Base-by-base conservation (phyloP, 2,888 invertebrate genomes). In the Serrognathus titanus region DNA sequence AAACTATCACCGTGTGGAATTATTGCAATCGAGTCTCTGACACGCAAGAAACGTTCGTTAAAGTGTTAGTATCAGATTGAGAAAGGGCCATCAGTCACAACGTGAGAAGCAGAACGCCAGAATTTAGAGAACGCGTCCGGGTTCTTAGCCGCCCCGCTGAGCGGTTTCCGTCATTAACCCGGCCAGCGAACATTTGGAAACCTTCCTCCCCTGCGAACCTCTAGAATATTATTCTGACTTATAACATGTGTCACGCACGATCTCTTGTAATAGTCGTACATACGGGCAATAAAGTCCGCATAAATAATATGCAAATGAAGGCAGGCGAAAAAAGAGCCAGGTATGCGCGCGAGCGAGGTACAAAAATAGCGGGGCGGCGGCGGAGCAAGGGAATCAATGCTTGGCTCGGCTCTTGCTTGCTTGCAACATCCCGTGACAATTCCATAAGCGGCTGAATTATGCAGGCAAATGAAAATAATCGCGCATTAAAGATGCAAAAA, bases 291-390 rank as follows among this genome's bases (percentile, higher is more conserved):
- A 66, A 67, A 66, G 64, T 66, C 65, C 60, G 66, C 66, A 67
- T 67, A 66, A 66, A 67, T 67, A 67, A 66, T 67, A 67, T 67
- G 67, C 65, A 67, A 67, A 67, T 67, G 62, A 66, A 60, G 64
- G 58, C 51, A 55, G 52, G 55, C 16, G 43, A 60, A 63, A 57
- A 63, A 57, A 61, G 55, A 59, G 63, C 45, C 55, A 55, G 55
- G 55, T 50, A 50, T 38, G 45, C 55, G 50, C 43, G 43, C 43
- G 45, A 45, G 46, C 35, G 37, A 50, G 36, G 38, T 55, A 20
- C 49, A 55, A 50, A 55, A 55, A 55, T 55, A 55, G 43, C 50
- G 55, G 43, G 43, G 43, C n/a, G 43, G 12, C 16, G 43, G 43
- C 43, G 43, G 43, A 8, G 12, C 9, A n/a, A 43, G 43, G 43